Evolutionary conservation across 2,797 vertebrate genomes (phyloP).

Genomic region (Phyllotis vaccarum): DNA sequence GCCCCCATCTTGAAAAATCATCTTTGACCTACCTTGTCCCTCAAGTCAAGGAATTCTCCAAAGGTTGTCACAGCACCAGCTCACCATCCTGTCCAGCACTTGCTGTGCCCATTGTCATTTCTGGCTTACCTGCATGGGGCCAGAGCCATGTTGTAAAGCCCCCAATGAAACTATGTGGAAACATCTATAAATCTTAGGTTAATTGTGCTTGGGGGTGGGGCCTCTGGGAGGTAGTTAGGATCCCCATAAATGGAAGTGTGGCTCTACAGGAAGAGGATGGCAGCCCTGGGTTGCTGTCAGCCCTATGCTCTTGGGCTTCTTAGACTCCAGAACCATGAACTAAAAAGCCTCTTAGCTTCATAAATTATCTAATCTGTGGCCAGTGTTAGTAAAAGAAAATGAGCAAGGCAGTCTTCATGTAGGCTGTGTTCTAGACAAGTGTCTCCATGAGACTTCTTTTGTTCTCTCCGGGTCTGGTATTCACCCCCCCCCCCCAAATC

Average conservation of each 20-base stretch:
- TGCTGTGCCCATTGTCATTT: neutral
- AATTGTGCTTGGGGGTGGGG: neutral
- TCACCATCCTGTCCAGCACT: neutral
- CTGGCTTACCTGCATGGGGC: neutral
- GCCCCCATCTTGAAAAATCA: neutral
- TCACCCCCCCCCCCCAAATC: too few species aligned
- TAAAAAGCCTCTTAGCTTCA: neutral
- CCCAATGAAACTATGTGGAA: neutral
- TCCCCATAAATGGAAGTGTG: neutral
- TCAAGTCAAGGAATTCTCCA: neutral
- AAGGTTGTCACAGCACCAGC: neutral
- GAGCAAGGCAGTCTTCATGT: neutral
- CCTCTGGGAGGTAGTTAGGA: neutral
- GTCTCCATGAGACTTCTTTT: neutral
- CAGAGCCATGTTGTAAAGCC: neutral
- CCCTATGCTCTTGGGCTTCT: neutral
- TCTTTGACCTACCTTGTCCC: neutral
- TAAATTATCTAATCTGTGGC: neutral
- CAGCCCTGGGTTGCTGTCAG: neutral
- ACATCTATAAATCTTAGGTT: neutral
- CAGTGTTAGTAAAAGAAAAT: neutral
- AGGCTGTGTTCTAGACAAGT: neutral
- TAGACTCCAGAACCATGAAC: neutral
- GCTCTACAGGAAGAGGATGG: neutral
- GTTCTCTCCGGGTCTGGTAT: neutral